Base-by-base conservation (phyloP, 2,113 vertebrate species). In the Clupea harengus region DNA sequence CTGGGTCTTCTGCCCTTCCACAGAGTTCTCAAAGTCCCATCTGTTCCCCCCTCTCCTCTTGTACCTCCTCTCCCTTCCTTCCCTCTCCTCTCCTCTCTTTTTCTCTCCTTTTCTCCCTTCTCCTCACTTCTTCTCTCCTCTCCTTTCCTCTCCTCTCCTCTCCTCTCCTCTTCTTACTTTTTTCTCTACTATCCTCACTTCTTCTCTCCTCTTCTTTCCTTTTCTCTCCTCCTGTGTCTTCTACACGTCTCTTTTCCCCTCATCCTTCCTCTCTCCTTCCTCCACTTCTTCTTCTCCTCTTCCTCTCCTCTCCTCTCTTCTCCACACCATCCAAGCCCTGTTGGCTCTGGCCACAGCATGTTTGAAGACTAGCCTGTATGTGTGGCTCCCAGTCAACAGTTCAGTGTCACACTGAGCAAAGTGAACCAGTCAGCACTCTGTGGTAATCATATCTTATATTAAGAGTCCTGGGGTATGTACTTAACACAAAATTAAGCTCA, bases 11-110 rank as follows among this genome's bases (percentile, higher is more conserved):
- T 60, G 54, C 18, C 54, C 18, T 18, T 20, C 52, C 17, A 3
- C 52, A 54, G 17, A 4, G 11, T 15, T 54, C 52, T 54, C 52
- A 54, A 0, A 18, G 52, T 18, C 8, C 64, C 64, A 28, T 64
- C 25, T 46, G 25, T 50, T 85, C 15, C 45, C 81, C 78, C 44
- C 45, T 52, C 39, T 18, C 83, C 46, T 85, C 52, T 85, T 54
- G 11, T 49, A 50, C 39, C 22, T 85, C 28, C 17, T 54, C 45
- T 46, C 49, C 81, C 75, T 78, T 83, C 72, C 75, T 50, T 20
- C 32, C 82, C 39, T 2, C 6, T 49, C 60, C 67, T 28, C 54
- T 45, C 45, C 22, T n/a, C 22, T 25, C 1, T 8, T 28, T 9
- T 67, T 4, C n/a, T 10, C 64, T 67, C 22, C 8, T n/a, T n/a